These are phyloP conservation scores for Dendrocincla tyrannina DNA, from an alignment of 2,797 vertebrate species.

Conservation along the genomic window DNA sequence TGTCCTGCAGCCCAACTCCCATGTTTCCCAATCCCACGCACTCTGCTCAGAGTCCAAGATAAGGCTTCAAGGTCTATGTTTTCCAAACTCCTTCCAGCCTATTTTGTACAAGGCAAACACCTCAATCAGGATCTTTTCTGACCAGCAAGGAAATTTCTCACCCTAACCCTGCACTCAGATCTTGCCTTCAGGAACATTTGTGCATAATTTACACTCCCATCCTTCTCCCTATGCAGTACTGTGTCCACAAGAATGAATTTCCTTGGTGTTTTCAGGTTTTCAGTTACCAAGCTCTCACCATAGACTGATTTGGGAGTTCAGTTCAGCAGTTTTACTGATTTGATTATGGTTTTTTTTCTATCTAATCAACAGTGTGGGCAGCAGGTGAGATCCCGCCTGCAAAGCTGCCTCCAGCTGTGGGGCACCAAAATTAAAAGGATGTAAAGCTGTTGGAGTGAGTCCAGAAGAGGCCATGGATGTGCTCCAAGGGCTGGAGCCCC, in stretches of 20 bases:
- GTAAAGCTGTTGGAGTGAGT: neutral
- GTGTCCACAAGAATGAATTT: neutral
- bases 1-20: neutral
- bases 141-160: neutral
- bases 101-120: neutral
- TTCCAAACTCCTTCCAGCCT: neutral
- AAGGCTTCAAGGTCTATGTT: slow-evolving; percentile 34
- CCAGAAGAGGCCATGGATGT: neutral
- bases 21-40: neutral
- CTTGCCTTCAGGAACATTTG: neutral
- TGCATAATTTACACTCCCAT: rapidly evolving
- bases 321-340: neutral
- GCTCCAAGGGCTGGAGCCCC: neutral
- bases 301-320: neutral
- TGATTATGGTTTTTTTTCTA: neutral
- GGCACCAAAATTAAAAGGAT: neutral
- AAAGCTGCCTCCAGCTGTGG: neutral
- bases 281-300: neutral
- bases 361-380: neutral
- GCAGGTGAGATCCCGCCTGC: neutral
- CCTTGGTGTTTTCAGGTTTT: neutral
- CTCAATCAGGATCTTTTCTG: neutral
- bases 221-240: neutral
- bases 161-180: rapidly evolving
- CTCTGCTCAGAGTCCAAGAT: neutral